Conservation (phyloP, 2,888 invertebrate species). For the Chydorus sphaericus region DNA sequence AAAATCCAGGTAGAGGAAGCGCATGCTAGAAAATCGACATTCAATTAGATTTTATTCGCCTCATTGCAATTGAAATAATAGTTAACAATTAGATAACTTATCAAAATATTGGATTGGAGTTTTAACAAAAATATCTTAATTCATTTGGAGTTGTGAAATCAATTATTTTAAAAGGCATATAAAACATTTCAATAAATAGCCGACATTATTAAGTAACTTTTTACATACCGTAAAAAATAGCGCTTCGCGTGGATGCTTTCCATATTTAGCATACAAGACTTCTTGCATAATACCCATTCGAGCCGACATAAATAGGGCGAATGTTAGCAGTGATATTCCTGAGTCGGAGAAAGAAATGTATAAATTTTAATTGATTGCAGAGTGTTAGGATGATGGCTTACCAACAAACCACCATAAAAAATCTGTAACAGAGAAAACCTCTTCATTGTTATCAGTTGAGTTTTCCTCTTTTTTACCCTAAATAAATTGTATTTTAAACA, state of each 20-base stretch:
- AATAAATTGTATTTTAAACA: background rate
- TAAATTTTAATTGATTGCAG: background rate
- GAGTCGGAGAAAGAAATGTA: constrained; percentile 12
- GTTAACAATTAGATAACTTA: no score
- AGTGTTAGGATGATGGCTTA: constrained; percentile 14
- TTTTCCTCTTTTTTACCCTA: background rate
- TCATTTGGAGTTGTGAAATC: background rate
- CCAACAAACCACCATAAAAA: constrained; percentile 48
- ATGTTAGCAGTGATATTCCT: constrained; percentile 64
- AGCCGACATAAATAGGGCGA: constrained; percentile 82
- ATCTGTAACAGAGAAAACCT: constrained; percentile 24
- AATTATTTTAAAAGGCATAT: no score
- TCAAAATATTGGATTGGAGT: constrained; percentile 16
- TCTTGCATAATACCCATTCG: constrained; percentile 94
- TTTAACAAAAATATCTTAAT: constrained; percentile 12
- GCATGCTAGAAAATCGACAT: constrained; percentile 61
- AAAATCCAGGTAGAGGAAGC: constrained; percentile 76
- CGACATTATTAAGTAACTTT: no score
- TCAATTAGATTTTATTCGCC: no score
- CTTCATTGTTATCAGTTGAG: background rate
- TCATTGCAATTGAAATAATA: no score
- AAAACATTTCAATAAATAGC: no score
- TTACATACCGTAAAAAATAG: constrained; percentile 57
- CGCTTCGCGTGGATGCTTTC: constrained; percentile 83
- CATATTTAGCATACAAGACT: constrained; percentile 60